Evolutionary conservation across 2,888 invertebrate species (phyloP).

Genomic region (Aricia artaxerxes): DNA sequence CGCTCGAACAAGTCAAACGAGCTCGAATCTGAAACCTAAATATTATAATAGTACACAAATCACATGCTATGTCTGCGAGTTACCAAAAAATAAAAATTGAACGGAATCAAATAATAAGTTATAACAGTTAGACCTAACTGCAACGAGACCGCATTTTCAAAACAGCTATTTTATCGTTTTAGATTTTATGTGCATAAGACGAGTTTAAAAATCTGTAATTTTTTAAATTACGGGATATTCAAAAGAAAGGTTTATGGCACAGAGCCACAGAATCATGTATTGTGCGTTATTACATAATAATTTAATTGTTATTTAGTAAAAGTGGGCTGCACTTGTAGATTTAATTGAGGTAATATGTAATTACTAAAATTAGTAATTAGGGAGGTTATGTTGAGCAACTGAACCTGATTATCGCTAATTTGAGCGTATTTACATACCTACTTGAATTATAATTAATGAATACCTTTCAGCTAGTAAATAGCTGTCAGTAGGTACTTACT

Average conservation of each 20-base stretch:
- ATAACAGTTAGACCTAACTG: background rate
- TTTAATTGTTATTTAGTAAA: conserved; percentile 17
- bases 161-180: background rate
- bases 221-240: background rate
- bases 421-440: conserved; percentile 1
- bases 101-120: background rate
- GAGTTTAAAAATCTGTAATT: background rate
- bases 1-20: background rate
- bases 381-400: conserved; percentile 15
- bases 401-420: conserved; percentile 24
- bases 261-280: background rate
- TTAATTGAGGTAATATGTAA: conserved; percentile 10
- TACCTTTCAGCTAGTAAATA: conserved; percentile 25
- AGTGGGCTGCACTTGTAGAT: conserved; percentile 13
- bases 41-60: background rate
- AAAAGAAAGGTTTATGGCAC: conserved; percentile 4
- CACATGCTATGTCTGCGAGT: background rate
- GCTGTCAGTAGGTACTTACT: background rate
- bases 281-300: conserved; percentile 7
- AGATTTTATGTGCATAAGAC: background rate
- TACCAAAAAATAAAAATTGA: background rate
- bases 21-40: background rate
- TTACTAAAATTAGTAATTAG: background rate
- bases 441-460: conserved; percentile 7
- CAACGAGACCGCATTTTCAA: background rate